Percentiles rank a stretch among this genome's conserved stretches.
Conservation (phyloP, 1,140 invertebrate genomes). For the Drosophila pseudoananassae region DNA sequence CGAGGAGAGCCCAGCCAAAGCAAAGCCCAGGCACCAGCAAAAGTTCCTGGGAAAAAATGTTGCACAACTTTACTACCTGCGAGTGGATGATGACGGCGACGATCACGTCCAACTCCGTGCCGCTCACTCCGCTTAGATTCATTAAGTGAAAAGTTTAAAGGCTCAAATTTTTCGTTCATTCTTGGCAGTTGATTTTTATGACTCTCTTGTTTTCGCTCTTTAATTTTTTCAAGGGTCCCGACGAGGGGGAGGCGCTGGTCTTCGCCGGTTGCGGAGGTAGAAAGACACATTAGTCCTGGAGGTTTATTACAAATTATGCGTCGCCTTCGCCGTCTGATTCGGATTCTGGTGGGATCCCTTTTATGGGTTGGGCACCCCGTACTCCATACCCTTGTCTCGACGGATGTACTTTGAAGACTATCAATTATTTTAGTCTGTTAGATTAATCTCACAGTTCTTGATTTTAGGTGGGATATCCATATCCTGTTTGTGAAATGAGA, state of each 20-base stretch:
- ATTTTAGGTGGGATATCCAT: not conserved
- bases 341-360: conserved; percentile 30
- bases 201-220: conserved; percentile 11
- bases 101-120: conserved; percentile 40
- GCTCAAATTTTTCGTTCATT: conserved; percentile 78
- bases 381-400: conserved; percentile 12
- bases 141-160: conserved; percentile 81
- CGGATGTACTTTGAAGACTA: conserved; percentile 2
- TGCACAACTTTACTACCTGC: conserved; percentile 80
- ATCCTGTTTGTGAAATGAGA: conserved; percentile 1
- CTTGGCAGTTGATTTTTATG: conserved; percentile 66
- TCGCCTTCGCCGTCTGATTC: conserved; percentile 46
- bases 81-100: conserved; percentile 53
- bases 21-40: conserved; percentile 37
- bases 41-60: conserved; percentile 83
- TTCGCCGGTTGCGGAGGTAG: conserved; percentile 11
- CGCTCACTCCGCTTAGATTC: conserved; percentile 69
- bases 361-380: conserved; percentile 11
- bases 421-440: conserved; percentile 36
- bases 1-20: not conserved
- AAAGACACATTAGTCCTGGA: conserved; percentile 75
- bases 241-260: conserved; percentile 31
- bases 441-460: conserved; percentile 10
- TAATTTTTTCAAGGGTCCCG: not conserved
- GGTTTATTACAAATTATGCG: conserved; percentile 82